Conservation (phyloP, 2,888 invertebrate genomes). For the Sericinus montela region DNA sequence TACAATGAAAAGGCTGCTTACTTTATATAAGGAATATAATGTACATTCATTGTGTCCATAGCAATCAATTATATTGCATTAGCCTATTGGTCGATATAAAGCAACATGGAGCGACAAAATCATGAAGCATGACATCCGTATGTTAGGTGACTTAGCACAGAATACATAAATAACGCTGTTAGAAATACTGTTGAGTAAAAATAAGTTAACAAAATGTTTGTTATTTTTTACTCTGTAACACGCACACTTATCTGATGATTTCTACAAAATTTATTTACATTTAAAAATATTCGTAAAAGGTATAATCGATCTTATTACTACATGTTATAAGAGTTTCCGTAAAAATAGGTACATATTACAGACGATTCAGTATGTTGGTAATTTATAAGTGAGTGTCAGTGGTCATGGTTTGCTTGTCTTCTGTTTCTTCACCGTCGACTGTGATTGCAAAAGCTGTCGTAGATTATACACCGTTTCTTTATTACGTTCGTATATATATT, state of each 20-base stretch:
- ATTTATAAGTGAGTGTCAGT: constrained; percentile 49
- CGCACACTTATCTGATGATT: constrained; percentile 21
- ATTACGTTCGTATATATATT: constrained; percentile 63
- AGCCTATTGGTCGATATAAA: constrained; percentile 32
- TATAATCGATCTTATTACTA: constrained; percentile 8
- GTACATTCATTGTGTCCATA: constrained; percentile 29
- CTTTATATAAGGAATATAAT: constrained; percentile 27
- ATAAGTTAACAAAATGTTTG: constrained; percentile 13
- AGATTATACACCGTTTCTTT: constrained; percentile 50
- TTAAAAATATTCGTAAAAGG: neutral
- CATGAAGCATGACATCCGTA: constrained; percentile 42
- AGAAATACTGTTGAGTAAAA: constrained; percentile 22
- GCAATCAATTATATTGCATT: constrained; percentile 21
- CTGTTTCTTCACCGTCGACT: constrained; percentile 55
- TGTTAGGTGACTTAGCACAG: constrained; percentile 31
- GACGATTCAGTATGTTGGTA: constrained; percentile 31
- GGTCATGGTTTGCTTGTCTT: constrained; percentile 56
- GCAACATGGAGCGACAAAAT: constrained; percentile 48
- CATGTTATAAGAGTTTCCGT: constrained; percentile 4
- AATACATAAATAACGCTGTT: constrained; percentile 11
- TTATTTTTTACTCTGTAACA: constrained; percentile 27
- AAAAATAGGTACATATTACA: constrained; percentile 22
- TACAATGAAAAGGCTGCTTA: constrained; percentile 51
- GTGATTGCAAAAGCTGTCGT: constrained; percentile 69
- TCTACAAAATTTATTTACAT: neutral